phyloP scores from a whole-genome alignment of 2,888 invertebrate species.

The Herminia tarsipennalis region DNA sequence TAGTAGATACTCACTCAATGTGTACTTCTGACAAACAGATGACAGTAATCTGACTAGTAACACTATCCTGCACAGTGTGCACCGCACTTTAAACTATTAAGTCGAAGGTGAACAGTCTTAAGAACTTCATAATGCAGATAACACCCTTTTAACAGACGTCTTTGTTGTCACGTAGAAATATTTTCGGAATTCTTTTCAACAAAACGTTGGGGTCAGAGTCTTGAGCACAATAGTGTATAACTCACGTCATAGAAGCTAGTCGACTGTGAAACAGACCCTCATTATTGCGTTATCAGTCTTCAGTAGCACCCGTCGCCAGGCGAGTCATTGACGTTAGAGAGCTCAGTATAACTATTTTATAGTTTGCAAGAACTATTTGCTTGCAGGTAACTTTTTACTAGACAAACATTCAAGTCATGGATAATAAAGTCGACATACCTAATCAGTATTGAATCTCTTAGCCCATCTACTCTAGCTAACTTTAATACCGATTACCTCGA shows the following conservation, averaged over 20 bases:
- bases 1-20: too few relatives aligned
- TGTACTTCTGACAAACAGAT: too few relatives aligned
- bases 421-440: too few relatives aligned
- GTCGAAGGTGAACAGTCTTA: conserved; percentile 18
- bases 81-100: conserved; percentile 14
- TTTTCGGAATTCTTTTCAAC: conserved; percentile 30
- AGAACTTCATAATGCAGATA: conserved; percentile 20
- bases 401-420: too few relatives aligned
- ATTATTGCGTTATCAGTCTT: conserved; percentile 50
- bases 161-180: conserved; percentile 34
- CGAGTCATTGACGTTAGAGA: conserved; percentile 36
- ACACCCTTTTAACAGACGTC: conserved; percentile 32
- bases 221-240: conserved; percentile 35
- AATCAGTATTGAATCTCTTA: too few relatives aligned
- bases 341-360: too few relatives aligned
- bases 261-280: conserved; percentile 42
- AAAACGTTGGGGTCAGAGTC: conserved; percentile 17
- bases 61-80: too few relatives aligned
- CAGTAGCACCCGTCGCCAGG: conserved; percentile 24
- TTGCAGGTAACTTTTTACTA: too few relatives aligned
- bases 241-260: conserved; percentile 42
- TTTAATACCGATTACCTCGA: too few relatives aligned
- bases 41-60: too few relatives aligned
- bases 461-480: too few relatives aligned
- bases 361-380: too few relatives aligned